A percentile compares a stretch with the other conserved stretches of the same genome.
phyloP scores from a whole-genome alignment of 2,113 vertebrate genomes.

The Phocoena sinus region DNA sequence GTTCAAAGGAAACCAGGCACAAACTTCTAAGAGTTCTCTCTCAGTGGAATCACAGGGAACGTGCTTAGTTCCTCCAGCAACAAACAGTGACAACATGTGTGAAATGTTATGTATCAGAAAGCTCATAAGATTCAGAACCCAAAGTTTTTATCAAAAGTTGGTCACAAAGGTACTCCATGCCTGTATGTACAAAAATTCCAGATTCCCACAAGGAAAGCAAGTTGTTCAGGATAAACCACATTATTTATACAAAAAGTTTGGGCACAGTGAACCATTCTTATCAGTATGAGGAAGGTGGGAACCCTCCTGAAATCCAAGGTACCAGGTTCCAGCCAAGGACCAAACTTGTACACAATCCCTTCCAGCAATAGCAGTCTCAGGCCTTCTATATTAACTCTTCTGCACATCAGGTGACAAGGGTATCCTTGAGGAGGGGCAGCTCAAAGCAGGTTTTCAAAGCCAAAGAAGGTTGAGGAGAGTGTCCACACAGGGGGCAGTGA shows the following conservation, averaged over 20 bases:
- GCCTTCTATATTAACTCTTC: neutral
- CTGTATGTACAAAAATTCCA: neutral
- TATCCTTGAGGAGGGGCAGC: neutral
- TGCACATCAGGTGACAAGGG: neutral
- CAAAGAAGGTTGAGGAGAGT: neutral
- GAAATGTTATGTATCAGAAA: neutral
- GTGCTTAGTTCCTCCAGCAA: no score
- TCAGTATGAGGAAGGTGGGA: neutral
- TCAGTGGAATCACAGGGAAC: no score
- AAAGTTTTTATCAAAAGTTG: neutral
- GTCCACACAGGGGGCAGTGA: neutral
- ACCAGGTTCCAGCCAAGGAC: neutral
- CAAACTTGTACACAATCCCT: neutral
- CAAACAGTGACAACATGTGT: neutral
- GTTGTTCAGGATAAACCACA: neutral
- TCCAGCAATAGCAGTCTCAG: neutral
- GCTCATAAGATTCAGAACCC: neutral
- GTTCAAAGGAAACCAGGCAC: no score
- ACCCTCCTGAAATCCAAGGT: neutral
- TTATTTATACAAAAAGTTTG: neutral
- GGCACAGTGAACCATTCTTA: neutral
- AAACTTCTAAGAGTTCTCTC: no score
- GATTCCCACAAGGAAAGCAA: neutral
- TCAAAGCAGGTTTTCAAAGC: neutral
- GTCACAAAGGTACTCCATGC: neutral